Evolutionary conservation across 2,888 invertebrate species (phyloP).

Genomic region (Heteropelma amictum): DNA sequence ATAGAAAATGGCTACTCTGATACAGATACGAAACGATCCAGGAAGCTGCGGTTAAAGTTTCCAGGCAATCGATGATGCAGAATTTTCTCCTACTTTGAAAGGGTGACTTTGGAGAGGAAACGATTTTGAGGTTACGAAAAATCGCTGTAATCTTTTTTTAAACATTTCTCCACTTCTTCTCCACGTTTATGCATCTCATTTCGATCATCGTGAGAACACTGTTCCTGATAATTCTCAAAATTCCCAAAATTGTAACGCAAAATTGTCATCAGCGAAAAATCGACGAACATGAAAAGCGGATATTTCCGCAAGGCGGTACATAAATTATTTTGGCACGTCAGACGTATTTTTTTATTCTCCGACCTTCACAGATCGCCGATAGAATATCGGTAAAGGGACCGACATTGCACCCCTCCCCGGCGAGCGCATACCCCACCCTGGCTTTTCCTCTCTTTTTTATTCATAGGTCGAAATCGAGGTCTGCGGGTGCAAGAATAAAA

Average conservation of each 20-base stretch:
- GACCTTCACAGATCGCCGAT: neutral
- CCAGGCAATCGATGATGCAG: no score
- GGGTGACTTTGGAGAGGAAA: neutral
- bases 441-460: conserved; percentile 36
- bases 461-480: conserved; percentile 48
- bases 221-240: no score
- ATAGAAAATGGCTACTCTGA: no score
- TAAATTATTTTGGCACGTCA: neutral
- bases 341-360: neutral
- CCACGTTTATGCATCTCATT: no score
- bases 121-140: neutral
- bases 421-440: conserved; percentile 17
- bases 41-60: neutral
- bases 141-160: neutral
- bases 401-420: neutral
- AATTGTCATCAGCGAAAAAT: no score
- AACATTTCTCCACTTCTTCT: neutral
- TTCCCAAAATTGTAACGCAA: no score
- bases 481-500: conserved; percentile 31
- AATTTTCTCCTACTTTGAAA: neutral
- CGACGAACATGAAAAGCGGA: no score
- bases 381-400: neutral
- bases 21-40: no score
- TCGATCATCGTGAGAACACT: no score
- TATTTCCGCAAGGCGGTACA: no score